A percentile compares a stretch with the other conserved stretches of the same genome.
Evolutionary conservation across 2,113 vertebrate species (phyloP).

Genomic region (Notarius quadriscutis): DNA sequence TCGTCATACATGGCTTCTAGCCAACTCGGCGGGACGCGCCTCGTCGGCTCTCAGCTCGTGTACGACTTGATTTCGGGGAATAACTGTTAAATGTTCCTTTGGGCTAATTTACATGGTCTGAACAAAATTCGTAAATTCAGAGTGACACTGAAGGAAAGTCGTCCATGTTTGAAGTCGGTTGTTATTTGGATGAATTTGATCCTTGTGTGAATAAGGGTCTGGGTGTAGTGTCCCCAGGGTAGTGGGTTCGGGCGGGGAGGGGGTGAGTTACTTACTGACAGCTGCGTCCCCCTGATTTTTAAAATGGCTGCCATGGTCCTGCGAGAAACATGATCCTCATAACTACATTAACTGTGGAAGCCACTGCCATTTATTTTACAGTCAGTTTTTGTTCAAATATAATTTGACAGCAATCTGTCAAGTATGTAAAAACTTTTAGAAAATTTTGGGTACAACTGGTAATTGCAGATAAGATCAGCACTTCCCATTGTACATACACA

Average conservation of each 20-base stretch:
- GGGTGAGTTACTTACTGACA: background rate
- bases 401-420: no score
- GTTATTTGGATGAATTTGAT: no score
- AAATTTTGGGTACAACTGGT: no score
- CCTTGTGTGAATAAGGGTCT: background rate
- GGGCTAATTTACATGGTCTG: background rate
- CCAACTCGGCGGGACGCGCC: no score
- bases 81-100: no score
- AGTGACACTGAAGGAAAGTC: background rate
- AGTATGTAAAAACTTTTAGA: no score
- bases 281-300: background rate
- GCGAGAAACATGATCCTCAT: background rate
- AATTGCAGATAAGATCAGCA: background rate
- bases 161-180: background rate
- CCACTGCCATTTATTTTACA: background rate
- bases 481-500: background rate
- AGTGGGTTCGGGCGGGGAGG: background rate
- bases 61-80: no score
- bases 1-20: no score
- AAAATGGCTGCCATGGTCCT: background rate
- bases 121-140: background rate
- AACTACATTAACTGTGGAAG: background rate
- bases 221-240: background rate
- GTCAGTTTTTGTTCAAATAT: background rate
- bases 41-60: no score